Conservation (phyloP, 2,113 vertebrate species). For the Rhabdomys dilectus region DNA sequence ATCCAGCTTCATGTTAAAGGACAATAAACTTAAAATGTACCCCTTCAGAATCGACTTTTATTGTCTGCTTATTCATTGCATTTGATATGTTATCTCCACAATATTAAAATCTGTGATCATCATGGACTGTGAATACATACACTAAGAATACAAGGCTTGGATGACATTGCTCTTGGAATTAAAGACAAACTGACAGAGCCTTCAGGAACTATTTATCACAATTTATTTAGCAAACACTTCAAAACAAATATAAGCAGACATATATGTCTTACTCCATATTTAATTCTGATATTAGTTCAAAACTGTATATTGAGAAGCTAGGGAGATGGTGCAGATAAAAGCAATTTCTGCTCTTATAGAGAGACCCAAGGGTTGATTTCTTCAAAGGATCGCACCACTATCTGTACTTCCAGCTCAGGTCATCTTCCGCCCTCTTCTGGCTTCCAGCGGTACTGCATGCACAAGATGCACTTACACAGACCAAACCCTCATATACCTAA, state of each 20-base stretch:
- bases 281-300: slow-evolving; percentile 39
- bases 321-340: not conserved
- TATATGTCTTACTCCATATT: not conserved
- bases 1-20: slow-evolving; percentile 68
- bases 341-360: not conserved
- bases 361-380: not conserved
- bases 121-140: slow-evolving; percentile 37
- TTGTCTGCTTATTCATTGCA: slow-evolving; percentile 41
- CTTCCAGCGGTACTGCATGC: not conserved
- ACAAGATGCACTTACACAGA: not conserved
- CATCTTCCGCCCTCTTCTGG: too few species aligned
- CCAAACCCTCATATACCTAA: not conserved
- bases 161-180: slow-evolving; percentile 46
- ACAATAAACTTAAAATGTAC: not conserved
- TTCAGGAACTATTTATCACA: not conserved
- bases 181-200: not conserved
- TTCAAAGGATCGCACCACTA: not conserved
- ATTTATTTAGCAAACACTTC: slow-evolving; percentile 27
- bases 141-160: not conserved
- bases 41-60: not conserved
- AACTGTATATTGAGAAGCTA: not conserved
- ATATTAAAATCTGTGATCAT: not conserved
- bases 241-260: not conserved
- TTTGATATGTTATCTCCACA: not conserved
- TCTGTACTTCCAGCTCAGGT: not conserved